Evolutionary conservation across 1,140 invertebrate species (phyloP), one percentile per base, ranked within the genome.

Genomic region (Triops cancriformis): DNA sequence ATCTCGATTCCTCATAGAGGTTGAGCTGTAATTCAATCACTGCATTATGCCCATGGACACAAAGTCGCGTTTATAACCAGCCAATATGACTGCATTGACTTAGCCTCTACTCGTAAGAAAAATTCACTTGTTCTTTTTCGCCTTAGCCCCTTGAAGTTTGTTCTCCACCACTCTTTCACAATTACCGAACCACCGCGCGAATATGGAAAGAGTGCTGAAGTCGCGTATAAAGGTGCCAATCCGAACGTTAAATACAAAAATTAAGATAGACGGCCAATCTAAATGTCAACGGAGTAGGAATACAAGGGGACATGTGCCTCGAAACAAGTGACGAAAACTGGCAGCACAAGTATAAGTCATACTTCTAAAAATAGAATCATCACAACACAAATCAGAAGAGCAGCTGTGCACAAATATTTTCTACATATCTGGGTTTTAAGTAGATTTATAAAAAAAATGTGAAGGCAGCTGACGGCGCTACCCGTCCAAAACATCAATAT

Each of bases 41-140:
- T 64, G 51, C 51, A 64, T 64, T 64, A 64, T 64, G 51, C 14
- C 51, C 14, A 64, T 64, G 51, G 45, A 23, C 51, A 64, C 51
- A 64, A n/a, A 64, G 51, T 64, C 51, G 6, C 51, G 2, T 37
- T 18, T n/a, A 64, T 18, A 23, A 64, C 23, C 51, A 64, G 51
- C 51, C 51, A 64, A 64, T 64, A 64, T 64, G 51, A 64, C 51
- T 64, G 51, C 51, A 64, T n/a, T 64, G 51, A 64, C 51, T 64
- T 64, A 64, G 51, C 51, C 51, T 23, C 51, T 64, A 64, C 51
- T 64, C 51, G 51, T 64, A n/a, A 64, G 23, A 23, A 64, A 45
- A 64, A 64, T 64, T 64, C 51, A 23, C 51, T 64, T 64, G 51
- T 64, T 64, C 51, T 64, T 64, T 64, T 23, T 23, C 51, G 31